phyloP scores from a whole-genome alignment of 2,797 vertebrate species.

The Xenentodon cancila region DNA sequence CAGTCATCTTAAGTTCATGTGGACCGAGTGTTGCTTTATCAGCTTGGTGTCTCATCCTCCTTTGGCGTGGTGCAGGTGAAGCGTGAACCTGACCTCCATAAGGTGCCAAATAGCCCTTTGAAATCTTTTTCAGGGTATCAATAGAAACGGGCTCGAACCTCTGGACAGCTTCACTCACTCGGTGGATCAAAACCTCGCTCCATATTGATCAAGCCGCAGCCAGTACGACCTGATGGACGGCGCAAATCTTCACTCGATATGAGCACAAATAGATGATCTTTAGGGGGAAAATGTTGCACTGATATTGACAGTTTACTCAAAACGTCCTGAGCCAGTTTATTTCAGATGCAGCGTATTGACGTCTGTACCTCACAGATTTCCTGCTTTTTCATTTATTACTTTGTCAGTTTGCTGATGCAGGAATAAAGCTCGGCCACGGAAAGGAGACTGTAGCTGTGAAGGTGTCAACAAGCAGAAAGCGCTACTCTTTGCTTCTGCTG shows the following conservation, averaged over 20 bases:
- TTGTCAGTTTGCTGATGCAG: slow-evolving; percentile 15
- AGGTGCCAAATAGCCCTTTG: background rate
- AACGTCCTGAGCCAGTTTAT: slow-evolving; percentile 17
- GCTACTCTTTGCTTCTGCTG: slow-evolving; percentile 64
- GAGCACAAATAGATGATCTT: background rate
- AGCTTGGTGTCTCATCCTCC: background rate
- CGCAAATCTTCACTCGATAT: slow-evolving; percentile 2
- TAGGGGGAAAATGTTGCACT: slow-evolving; percentile 4
- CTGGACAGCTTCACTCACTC: background rate
- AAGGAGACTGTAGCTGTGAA: background rate
- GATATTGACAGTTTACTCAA: slow-evolving; percentile 18
- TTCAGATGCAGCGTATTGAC: slow-evolving; percentile 4
- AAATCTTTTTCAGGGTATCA: background rate
- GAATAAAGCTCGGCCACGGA: background rate
- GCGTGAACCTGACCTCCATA: too few species aligned
- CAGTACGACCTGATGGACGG: background rate
- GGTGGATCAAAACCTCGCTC: background rate
- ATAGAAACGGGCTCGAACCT: background rate
- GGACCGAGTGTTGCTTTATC: background rate
- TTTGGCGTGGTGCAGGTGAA: too few species aligned
- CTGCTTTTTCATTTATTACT: slow-evolving; percentile 6
- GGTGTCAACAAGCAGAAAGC: background rate
- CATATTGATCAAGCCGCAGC: background rate
- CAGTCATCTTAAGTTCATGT: background rate
- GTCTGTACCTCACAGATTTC: slow-evolving; percentile 6